A percentile compares a stretch with the other conserved stretches of the same genome.
Evolutionary conservation across 2,113 vertebrate species (phyloP).

Genomic region (Alces alces): DNA sequence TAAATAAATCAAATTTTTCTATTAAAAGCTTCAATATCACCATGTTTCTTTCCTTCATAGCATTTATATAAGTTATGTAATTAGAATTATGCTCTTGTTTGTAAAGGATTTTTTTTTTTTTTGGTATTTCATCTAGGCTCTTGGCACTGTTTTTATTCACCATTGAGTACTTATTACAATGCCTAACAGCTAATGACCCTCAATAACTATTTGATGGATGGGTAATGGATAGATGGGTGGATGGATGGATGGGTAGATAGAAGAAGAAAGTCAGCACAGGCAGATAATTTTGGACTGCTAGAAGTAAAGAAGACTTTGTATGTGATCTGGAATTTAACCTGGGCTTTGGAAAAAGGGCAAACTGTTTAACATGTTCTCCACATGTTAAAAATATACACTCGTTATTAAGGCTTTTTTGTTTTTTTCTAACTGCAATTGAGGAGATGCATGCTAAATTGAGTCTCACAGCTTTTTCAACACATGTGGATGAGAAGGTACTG

Average conservation of each 20-base stretch:
- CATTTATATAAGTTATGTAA: neutral
- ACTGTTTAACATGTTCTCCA: neutral
- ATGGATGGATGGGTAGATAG: neutral
- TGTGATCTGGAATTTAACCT: neutral
- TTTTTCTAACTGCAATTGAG: neutral
- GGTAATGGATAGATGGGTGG: neutral
- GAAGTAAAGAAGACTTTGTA: neutral
- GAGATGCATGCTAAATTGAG: neutral
- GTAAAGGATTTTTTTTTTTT: neutral
- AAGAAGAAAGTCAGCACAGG: neutral
- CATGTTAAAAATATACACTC: neutral
- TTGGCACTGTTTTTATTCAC: neutral
- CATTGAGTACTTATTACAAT: neutral
- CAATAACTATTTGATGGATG: neutral
- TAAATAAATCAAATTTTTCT: neutral
- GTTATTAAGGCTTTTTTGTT: neutral
- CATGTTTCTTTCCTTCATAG: neutral
- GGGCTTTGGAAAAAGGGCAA: neutral
- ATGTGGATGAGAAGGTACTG: neutral
- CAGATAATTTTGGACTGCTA: neutral
- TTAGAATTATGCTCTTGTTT: neutral
- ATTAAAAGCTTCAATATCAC: neutral
- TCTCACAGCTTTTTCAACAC: neutral
- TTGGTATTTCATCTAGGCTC: neutral
- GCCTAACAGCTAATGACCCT: neutral